Conservation (phyloP, 2,888 invertebrate genomes). For the Chrysomela aeneicollis region DNA sequence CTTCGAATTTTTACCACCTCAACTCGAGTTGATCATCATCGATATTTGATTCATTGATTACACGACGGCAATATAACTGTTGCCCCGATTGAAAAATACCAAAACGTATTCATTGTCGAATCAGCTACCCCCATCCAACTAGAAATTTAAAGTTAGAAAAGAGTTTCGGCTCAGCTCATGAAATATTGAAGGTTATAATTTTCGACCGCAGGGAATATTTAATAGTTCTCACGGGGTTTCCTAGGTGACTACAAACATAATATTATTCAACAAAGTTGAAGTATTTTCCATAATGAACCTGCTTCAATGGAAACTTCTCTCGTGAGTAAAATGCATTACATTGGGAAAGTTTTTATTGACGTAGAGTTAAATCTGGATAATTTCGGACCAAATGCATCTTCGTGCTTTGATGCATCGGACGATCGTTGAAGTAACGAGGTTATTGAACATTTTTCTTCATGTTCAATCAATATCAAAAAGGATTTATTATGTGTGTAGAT, state of each 20-base stretch:
- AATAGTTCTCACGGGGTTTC: constrained; percentile 41
- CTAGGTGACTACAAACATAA: constrained; percentile 41
- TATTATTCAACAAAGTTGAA: constrained; percentile 44
- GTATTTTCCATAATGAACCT: constrained; percentile 43
- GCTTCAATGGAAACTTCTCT: constrained; percentile 37
- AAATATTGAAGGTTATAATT: constrained; percentile 38
- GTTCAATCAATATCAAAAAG: no score
- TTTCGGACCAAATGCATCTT: neutral
- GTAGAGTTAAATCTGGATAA: constrained; percentile 26
- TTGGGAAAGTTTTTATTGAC: constrained; percentile 37
- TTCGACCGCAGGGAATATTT: constrained; percentile 40
- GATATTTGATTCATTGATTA: no score
- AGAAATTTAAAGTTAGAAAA: constrained; percentile 32
- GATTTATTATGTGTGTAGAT: no score
- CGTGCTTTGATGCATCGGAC: neutral
- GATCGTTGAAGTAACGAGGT: no score
- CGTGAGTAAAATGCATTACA: constrained; percentile 39
- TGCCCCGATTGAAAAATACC: neutral
- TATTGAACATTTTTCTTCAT: no score
- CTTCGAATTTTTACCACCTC: no score
- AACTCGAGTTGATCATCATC: no score
- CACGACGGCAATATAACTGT: no score
- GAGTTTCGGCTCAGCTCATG: constrained; percentile 26
- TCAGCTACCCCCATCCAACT: neutral
- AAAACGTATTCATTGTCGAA: neutral